phyloP scores from a whole-genome alignment of 2,888 invertebrate species.

The Tipula lateralis region DNA sequence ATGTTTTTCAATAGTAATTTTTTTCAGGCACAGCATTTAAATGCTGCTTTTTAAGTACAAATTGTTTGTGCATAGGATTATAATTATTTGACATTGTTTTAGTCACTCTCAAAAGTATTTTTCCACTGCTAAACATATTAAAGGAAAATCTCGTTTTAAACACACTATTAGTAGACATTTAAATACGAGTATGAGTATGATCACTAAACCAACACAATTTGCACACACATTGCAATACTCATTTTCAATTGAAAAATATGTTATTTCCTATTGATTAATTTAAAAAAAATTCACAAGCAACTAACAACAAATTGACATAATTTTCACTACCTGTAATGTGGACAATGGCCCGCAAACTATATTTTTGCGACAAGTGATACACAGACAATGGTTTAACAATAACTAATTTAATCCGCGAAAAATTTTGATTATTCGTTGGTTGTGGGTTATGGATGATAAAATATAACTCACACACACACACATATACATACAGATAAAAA shows the following conservation, averaged over 20 bases:
- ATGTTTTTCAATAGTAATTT: too few species aligned
- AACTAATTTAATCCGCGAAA: background rate
- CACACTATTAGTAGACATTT: too few species aligned
- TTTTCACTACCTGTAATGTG: background rate
- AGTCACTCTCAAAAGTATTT: too few species aligned
- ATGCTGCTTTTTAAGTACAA: too few species aligned
- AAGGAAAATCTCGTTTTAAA: too few species aligned
- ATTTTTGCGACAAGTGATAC: background rate
- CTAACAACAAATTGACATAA: background rate
- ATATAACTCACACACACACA: background rate
- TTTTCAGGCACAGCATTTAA: too few species aligned
- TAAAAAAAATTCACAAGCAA: background rate
- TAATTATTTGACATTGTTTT: too few species aligned
- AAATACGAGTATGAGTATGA: too few species aligned
- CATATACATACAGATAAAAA: background rate
- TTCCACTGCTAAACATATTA: too few species aligned
- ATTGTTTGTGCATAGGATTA: too few species aligned
- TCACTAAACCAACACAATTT: background rate
- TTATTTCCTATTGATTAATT: background rate
- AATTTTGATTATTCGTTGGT: background rate
- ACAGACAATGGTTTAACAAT: background rate
- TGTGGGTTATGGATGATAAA: background rate
- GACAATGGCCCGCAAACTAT: background rate
- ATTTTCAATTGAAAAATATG: background rate
- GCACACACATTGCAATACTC: background rate